Evolutionary conservation across 2,113 vertebrate species (phyloP), one percentile per base, ranked within the genome.

Genomic region (Noctilio leporinus): DNA sequence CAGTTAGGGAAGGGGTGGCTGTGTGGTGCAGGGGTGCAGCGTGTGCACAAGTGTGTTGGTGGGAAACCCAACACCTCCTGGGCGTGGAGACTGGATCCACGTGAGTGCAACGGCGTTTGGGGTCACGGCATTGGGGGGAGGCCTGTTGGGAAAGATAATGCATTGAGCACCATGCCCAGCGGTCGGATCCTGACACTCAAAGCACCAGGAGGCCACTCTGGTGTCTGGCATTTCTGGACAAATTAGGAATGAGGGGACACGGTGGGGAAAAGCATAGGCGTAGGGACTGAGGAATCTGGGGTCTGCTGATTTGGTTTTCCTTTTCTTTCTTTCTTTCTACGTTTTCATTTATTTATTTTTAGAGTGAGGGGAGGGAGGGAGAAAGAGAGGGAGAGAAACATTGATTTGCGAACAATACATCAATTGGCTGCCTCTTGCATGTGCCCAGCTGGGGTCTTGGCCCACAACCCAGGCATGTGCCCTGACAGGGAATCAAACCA

Each of bases 21-120:
- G 72, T 22, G 49, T 67, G 4, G 22, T 53, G 20, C 3, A n/a
- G 51, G 62, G 47, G n/a, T 40, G 38, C 14, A 10, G 30, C 47
- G 1, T 3, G 51, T 14, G 55, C 81, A 51, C 35, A 64, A 35
- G 43, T 17, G 10, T 24, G 12, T 8, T 1, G 53, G 11, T 10
- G 47, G 35, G 81, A 17, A 30, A 64, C 24, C 73, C 49, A 0
- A 2, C 16, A 5, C 26, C 19, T 26, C 28, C 69, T 38, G 67
- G 65, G 4, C 35, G 3, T 0, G 19, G 67, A 43, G 72, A 26
- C 30, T 1, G 47, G 47, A 11, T 26, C 75, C 16, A 0, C 0
- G 7, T 20, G 40, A 38, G 33, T 20, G 35, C n/a, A 45, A 80
- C 28, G n/a, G 45, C 33, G 19, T 30, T 24, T 26, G 35, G 53